phyloP scores from a whole-genome alignment of 2,797 vertebrate species.

The Bucorvus abyssinicus region DNA sequence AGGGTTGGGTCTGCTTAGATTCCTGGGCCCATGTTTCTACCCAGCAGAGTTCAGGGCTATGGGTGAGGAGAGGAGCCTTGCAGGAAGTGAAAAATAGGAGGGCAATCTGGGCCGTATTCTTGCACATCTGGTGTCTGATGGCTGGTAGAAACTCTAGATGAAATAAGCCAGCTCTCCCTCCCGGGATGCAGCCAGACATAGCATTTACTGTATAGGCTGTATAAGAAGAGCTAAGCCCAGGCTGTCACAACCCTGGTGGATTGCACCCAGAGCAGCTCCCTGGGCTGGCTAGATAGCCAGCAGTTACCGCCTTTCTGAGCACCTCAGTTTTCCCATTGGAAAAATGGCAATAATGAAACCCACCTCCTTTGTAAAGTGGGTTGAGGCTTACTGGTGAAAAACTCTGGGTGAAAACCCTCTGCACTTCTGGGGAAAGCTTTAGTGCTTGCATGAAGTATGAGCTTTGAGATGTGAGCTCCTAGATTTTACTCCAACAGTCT shows the following conservation, averaged over 20 bases:
- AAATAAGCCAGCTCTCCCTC: neutral
- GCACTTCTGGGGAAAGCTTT: neutral
- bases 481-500: neutral
- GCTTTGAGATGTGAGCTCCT: neutral
- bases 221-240: neutral
- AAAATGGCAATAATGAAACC: neutral
- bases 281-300: neutral
- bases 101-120: neutral
- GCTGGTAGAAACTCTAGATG: neutral
- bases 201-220: neutral
- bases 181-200: neutral
- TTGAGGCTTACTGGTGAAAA: neutral
- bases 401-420: accelerated
- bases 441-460: neutral
- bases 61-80: neutral
- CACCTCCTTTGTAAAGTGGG: neutral
- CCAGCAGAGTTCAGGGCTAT: neutral
- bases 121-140: neutral
- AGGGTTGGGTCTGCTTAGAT: neutral
- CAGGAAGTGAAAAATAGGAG: neutral
- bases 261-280: neutral
- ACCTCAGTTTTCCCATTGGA: neutral
- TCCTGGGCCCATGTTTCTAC: neutral
- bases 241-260: neutral
- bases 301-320: neutral